phyloP scores from a whole-genome alignment of 2,113 vertebrate species.

The Corythoichthys intestinalis region DNA sequence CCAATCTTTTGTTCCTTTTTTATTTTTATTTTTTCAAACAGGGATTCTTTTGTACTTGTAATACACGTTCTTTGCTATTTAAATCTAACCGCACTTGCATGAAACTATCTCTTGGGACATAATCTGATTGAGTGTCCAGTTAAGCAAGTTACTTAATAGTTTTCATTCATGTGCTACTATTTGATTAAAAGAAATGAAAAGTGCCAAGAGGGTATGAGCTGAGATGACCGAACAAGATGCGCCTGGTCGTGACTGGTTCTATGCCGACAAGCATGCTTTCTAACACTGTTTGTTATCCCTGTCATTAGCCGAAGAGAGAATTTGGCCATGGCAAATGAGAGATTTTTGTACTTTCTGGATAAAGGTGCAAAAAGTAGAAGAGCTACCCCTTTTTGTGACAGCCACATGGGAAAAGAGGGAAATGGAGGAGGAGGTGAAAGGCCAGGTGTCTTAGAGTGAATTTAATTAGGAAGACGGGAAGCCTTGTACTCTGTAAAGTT shows the following conservation, averaged over 20 bases:
- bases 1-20: conserved; percentile 13
- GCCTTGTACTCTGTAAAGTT: conserved; percentile 74
- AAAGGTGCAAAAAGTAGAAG: conserved; percentile 43
- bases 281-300: conserved; percentile 47
- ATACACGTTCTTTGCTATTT: background rate
- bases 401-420: conserved; percentile 54
- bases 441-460: conserved; percentile 73
- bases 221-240: background rate
- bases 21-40: background rate
- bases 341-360: conserved; percentile 37
- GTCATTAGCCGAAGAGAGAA: conserved; percentile 28
- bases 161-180: background rate
- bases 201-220: background rate
- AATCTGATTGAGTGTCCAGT: conserved; percentile 14
- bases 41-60: background rate
- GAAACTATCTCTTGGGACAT: conserved; percentile 15
- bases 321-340: conserved; percentile 45
- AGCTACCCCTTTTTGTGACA: conserved; percentile 46
- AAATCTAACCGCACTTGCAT: conserved; percentile 5
- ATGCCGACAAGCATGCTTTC: background rate
- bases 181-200: conserved; percentile 2
- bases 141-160: conserved; percentile 1
- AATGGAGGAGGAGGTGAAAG: conserved; percentile 74
- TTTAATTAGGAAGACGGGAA: conserved; percentile 76
- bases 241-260: background rate